Evolutionary conservation across 2,797 vertebrate genomes (phyloP).

Genomic region (Hoplostethus atlanticus): DNA sequence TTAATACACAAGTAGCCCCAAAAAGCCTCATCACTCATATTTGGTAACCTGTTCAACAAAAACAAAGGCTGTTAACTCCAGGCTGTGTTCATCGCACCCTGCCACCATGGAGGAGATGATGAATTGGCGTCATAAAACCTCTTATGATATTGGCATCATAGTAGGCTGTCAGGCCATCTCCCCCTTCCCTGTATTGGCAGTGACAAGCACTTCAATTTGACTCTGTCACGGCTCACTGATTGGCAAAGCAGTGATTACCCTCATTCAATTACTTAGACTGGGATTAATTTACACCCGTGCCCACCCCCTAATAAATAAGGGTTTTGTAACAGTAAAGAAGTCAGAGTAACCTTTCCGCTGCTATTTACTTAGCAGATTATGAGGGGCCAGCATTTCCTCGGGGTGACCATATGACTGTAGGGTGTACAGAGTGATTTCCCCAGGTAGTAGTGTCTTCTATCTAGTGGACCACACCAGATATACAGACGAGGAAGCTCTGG

Average conservation of each 20-base stretch:
- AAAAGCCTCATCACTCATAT: conserved; percentile 28
- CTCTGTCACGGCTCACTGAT: conserved; percentile 24
- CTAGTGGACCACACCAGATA: conserved; percentile 1
- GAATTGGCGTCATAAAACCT: conserved; percentile 56
- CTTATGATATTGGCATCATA: conserved; percentile 59
- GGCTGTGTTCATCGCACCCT: conserved; percentile 6
- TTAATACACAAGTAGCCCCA: conserved; percentile 12
- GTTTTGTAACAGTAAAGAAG: conserved; percentile 40
- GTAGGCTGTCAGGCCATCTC: conserved; percentile 51
- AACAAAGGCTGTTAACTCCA: background rate
- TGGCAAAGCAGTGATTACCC: conserved; percentile 36
- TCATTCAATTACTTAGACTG: conserved; percentile 74
- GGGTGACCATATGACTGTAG: conserved; percentile 33
- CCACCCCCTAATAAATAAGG: conserved; percentile 62
- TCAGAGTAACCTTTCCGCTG: conserved; percentile 20
- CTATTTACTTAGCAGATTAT: conserved; percentile 45
- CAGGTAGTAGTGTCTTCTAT: conserved; percentile 8
- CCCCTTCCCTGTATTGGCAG: conserved; percentile 34
- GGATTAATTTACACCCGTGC: conserved; percentile 64
- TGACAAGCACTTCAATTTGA: conserved; percentile 60
- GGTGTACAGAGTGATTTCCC: conserved; percentile 62
- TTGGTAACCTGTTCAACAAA: conserved; percentile 16
- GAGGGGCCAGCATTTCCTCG: conserved; percentile 40
- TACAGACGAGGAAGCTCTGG: conserved; percentile 8
- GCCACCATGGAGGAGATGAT: conserved; percentile 48